Evolutionary conservation across 2,113 vertebrate species (phyloP), one percentile per base, ranked within the genome.

Genomic region (Tylochromis polylepis): DNA sequence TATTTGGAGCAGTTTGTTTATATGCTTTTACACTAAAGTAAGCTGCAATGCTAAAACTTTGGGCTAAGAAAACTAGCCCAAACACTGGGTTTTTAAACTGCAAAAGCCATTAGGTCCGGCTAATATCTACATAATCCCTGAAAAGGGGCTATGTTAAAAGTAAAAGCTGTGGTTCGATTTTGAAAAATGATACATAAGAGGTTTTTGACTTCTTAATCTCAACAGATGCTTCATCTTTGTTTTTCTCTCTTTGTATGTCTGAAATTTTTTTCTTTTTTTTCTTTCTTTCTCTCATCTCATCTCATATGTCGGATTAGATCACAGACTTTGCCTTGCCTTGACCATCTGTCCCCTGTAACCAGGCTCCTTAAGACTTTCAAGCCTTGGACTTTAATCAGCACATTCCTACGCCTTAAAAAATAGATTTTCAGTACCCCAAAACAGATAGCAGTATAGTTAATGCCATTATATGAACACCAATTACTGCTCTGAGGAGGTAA

Each of bases 261-360:
- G 31, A 36, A 9, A n/a, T 79, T 72, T 0, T 65, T 24, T 9
- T 83, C 12, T 43, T 9, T 80, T 46, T 31, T 27, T 72, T 75
- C 43, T 18, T 38, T 46, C 29, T 46, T 41, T 31, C 38, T 49
- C 2, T 77, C 22, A 27, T 51, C 27, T 36, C 1, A 2, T 80
- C 77, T 79, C 24, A 78, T 88, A 84, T 36, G 20, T 85, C 10
- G 9, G 79, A 91, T 88, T 88, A 79, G 22, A 82, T 79, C 60
- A 53, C 24, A 87, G 65, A 70, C 60, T 67, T 84, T 72, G 5
- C 65, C 62, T 70, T 83, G 60, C 72, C 43, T 43, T 70, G 56
- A 87, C 92, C 91, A 81, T 90, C 92, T 86, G 82, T 83, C 34
- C 27, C 38, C 87, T 15, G 36, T 36, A 84, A 58, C 10, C 46